A percentile compares a stretch with the other conserved stretches of the same genome.
These are phyloP conservation scores for Bactericera cockerelli DNA, from an alignment of 1,140 invertebrate species.

Conservation along the genomic window DNA sequence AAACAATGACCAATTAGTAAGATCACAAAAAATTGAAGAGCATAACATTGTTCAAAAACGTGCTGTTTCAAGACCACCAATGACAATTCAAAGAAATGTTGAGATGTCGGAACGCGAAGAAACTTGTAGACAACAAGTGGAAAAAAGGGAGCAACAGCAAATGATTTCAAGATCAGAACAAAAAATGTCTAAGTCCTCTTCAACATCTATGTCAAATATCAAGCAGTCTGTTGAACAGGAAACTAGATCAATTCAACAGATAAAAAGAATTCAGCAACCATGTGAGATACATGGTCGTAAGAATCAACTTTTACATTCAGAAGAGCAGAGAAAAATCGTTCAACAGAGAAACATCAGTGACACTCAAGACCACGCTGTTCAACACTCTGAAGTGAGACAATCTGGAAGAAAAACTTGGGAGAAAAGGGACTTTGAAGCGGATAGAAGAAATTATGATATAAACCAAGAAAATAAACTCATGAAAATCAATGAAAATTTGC, in stretches of 20 bases:
- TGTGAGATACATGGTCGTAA: neutral
- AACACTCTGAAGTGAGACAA: neutral
- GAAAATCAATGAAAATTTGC: constrained; percentile 4
- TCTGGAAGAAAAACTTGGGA: neutral
- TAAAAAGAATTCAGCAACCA: neutral
- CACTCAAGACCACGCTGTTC: neutral
- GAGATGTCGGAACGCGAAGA: neutral
- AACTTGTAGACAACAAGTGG: constrained; percentile 16
- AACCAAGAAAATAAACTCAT: constrained; percentile 9
- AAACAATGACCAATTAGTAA: neutral
- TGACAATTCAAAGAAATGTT: neutral
- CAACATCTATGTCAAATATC: constrained; percentile 10
- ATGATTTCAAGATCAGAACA: constrained; percentile 14
- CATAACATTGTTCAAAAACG: neutral
- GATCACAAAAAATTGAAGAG: neutral
- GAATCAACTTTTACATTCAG: constrained; percentile 4
- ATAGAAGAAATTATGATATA: constrained; percentile 1
- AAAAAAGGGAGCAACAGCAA: constrained; percentile 24
- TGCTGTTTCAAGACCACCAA: neutral
- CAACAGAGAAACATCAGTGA: neutral
- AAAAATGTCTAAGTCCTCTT: constrained; percentile 16
- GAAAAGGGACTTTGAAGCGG: neutral
- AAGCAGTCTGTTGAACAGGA: constrained; percentile 14
- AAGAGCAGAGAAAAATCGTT: neutral
- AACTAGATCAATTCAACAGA: neutral